These are phyloP conservation scores for Drosophila micromelanica DNA, from an alignment of 1,140 invertebrate genomes.

Conservation along the genomic window DNA sequence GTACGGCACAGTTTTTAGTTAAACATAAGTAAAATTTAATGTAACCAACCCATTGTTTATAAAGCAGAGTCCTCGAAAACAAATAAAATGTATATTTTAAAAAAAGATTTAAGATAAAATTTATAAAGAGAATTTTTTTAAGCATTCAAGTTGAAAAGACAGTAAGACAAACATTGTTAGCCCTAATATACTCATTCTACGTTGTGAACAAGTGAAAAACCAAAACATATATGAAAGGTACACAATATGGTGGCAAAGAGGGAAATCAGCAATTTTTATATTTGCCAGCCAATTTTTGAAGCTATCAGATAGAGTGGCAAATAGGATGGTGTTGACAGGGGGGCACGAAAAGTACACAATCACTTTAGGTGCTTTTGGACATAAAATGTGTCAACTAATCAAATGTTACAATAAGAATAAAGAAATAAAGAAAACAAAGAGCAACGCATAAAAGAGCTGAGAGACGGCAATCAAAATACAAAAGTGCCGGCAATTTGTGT, in stretches of 20 bases:
- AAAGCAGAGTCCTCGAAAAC: too few species aligned
- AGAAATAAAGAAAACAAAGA: conserved; percentile 40
- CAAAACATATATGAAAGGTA: conserved; percentile 1
- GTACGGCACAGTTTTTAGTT: too few species aligned
- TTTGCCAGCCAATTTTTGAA: conserved; percentile 23
- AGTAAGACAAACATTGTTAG: too few species aligned
- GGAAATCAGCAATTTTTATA: conserved; percentile 26
- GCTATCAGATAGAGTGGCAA: conserved; percentile 10
- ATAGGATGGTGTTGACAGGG: too few species aligned
- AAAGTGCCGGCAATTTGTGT: conserved; percentile 71
- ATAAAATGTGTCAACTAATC: conserved; percentile 81
- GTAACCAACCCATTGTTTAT: too few species aligned
- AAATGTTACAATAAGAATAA: conserved; percentile 52
- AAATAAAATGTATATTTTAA: too few species aligned
- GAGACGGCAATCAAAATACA: conserved; percentile 69
- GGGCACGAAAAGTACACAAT: conserved; percentile 14
- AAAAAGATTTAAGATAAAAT: too few species aligned
- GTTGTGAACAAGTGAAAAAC: too few species aligned
- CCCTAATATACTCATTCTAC: too few species aligned
- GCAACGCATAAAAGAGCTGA: conserved; percentile 27
- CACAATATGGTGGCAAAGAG: conserved; percentile 1
- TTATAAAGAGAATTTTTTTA: too few species aligned
- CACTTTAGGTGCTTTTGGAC: conserved; percentile 32
- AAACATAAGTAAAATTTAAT: too few species aligned
- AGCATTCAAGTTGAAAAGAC: too few species aligned